phyloP scores from a whole-genome alignment of 2,113 vertebrate genomes.

The Hippocampus abdominalis region DNA sequence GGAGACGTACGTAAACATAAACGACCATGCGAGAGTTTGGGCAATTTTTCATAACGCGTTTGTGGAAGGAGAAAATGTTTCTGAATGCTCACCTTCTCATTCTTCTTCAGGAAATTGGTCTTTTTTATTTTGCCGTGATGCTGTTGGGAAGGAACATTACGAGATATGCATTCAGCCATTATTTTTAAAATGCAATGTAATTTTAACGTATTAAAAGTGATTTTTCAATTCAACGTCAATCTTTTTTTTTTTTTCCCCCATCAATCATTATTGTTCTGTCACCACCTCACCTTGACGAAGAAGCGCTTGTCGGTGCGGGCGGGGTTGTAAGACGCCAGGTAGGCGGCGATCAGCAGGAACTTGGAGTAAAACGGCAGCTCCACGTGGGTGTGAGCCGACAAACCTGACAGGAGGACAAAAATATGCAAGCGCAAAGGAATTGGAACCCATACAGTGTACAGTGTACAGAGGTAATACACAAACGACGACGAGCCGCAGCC shows the following conservation, averaged over 20 bases:
- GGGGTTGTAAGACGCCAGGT: constrained; percentile 95
- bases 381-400: constrained; percentile 89
- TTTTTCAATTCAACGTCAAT: too few relatives aligned
- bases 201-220: too few relatives aligned
- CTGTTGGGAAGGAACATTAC: constrained; percentile 65
- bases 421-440: background rate
- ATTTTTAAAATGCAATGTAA: too few relatives aligned
- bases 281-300: constrained; percentile 85
- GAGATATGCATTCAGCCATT: background rate
- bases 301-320: constrained; percentile 94
- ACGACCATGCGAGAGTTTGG: background rate
- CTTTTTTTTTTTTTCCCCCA: too few relatives aligned
- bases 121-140: constrained; percentile 94
- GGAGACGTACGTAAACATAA: background rate
- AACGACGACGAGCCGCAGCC: background rate
- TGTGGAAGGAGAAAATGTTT: background rate
- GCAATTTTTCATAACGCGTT: background rate
- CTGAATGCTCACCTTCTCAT: constrained; percentile 82
- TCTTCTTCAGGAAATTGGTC: constrained; percentile 90
- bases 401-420: constrained; percentile 57
- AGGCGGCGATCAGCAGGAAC: constrained; percentile 93
- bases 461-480: background rate
- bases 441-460: background rate
- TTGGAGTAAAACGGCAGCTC: constrained; percentile 98
- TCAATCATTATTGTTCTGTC: too few relatives aligned